Evolutionary conservation across 1,140 invertebrate genomes (phyloP).

Genomic region (Tetramorium alpestre): DNA sequence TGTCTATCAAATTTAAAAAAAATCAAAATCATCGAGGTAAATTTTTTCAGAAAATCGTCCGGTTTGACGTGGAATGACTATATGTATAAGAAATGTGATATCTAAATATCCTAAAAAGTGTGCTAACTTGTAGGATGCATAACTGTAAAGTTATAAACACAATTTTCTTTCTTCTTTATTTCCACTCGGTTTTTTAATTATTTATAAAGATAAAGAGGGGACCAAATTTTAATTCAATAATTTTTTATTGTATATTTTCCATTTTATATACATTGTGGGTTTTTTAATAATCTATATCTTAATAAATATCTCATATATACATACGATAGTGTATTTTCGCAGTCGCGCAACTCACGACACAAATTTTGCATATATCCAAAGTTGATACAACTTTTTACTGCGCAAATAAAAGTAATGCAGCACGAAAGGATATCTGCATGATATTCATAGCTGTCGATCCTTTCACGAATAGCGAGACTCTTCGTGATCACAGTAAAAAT

Average conservation of each 20-base stretch:
- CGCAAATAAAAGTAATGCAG: neutral
- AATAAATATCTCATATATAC: neutral
- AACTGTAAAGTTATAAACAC: neutral
- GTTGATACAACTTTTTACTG: neutral
- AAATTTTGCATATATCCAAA: slow-evolving; percentile 2
- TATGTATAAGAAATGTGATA: neutral
- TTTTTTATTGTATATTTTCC: neutral
- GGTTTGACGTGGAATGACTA: no score
- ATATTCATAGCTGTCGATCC: slow-evolving; percentile 33
- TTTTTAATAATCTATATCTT: neutral
- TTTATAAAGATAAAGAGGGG: neutral
- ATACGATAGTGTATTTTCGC: neutral
- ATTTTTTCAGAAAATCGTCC: no score
- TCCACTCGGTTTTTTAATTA: neutral
- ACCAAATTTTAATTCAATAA: neutral
- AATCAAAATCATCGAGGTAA: no score
- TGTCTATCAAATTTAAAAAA: no score
- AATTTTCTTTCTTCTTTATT: neutral
- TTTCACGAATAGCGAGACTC: neutral
- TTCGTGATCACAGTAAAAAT: slow-evolving; percentile 32
- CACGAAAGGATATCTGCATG: neutral
- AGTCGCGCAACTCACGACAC: neutral
- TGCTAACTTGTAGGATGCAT: neutral
- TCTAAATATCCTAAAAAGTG: neutral
- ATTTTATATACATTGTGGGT: no score